Conservation (phyloP, 1,140 invertebrate species). For the Saccostrea echinata region DNA sequence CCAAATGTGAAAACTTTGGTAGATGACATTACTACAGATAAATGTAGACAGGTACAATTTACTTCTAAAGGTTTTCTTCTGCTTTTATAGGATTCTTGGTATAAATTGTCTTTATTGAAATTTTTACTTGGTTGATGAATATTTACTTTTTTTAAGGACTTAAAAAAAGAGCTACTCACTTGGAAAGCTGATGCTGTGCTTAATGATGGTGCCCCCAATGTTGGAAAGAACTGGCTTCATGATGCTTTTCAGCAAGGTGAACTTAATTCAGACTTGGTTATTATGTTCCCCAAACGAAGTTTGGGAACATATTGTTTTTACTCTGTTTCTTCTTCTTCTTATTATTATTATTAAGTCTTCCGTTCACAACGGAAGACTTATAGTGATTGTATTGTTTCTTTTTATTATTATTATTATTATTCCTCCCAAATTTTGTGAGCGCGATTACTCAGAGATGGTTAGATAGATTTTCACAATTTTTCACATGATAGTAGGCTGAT, state of each 20-base stretch:
- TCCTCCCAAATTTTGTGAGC: too few relatives aligned
- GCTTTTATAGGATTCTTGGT: background rate
- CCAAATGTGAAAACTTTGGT: constrained; percentile 93
- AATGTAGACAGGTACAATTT: constrained; percentile 83
- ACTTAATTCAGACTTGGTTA: too few relatives aligned
- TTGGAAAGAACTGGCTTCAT: constrained; percentile 97
- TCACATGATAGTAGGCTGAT: too few relatives aligned
- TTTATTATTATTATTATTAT: too few relatives aligned
- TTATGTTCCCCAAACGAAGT: too few relatives aligned
- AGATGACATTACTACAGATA: constrained; percentile 98
- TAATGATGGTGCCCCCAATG: constrained; percentile 99
- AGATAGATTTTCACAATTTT: too few relatives aligned
- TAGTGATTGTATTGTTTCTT: too few relatives aligned
- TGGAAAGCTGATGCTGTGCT: constrained; percentile 95
- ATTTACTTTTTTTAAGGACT: constrained; percentile 79
- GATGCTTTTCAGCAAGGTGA: constrained; percentile 96
- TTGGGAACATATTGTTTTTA: too few relatives aligned
- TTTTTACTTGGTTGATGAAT: background rate
- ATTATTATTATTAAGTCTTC: too few relatives aligned
- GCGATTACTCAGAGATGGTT: too few relatives aligned
- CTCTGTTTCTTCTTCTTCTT: too few relatives aligned
- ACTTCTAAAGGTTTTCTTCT: background rate
- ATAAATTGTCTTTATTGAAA: background rate
- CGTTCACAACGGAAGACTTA: too few relatives aligned
- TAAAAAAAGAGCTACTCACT: constrained; percentile 82